Conservation (phyloP, 2,797 vertebrate genomes). For the Holocentrus rufus region DNA sequence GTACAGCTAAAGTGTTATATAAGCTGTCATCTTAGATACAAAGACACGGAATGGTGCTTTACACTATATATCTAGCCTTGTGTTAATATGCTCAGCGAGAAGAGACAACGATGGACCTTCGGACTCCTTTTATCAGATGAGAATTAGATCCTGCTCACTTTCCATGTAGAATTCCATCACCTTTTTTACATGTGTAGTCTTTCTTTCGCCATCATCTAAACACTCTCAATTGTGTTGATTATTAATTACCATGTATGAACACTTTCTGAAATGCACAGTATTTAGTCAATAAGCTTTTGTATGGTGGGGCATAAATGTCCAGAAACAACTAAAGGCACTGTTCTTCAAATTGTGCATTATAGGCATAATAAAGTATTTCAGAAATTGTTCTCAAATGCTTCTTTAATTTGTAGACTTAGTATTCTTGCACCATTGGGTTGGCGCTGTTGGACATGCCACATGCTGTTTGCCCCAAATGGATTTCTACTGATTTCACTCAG, state of each 20-base stretch:
- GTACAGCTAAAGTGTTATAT: constrained; percentile 31
- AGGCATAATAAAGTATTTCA: constrained; percentile 66
- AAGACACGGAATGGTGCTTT: constrained; percentile 20
- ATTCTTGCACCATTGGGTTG: constrained; percentile 64
- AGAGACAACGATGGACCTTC: constrained; percentile 19
- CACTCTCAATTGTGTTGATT: constrained; percentile 49
- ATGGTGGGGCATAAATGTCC: not conserved
- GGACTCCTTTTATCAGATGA: constrained; percentile 35
- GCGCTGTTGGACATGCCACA: constrained; percentile 49
- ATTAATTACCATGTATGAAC: constrained; percentile 56
- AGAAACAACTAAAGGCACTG: not conserved
- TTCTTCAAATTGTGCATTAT: not conserved
- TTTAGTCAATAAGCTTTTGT: constrained; percentile 11
- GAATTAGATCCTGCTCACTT: constrained; percentile 27
- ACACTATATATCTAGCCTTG: constrained; percentile 27
- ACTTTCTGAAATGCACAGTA: constrained; percentile 79
- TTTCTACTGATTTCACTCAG: constrained; percentile 4
- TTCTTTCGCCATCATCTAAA: constrained; percentile 52
- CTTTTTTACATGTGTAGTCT: constrained; percentile 50
- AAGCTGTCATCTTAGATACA: constrained; percentile 30
- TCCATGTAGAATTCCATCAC: constrained; percentile 56
- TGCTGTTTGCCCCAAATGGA: constrained; percentile 29
- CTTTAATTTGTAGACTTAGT: constrained; percentile 64
- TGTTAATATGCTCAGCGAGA: constrained; percentile 38
- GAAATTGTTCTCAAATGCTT: constrained; percentile 66